Percentiles rank a stretch among this genome's conserved stretches.
Conservation (phyloP, 2,888 invertebrate genomes). For the Abrostola tripartita region DNA sequence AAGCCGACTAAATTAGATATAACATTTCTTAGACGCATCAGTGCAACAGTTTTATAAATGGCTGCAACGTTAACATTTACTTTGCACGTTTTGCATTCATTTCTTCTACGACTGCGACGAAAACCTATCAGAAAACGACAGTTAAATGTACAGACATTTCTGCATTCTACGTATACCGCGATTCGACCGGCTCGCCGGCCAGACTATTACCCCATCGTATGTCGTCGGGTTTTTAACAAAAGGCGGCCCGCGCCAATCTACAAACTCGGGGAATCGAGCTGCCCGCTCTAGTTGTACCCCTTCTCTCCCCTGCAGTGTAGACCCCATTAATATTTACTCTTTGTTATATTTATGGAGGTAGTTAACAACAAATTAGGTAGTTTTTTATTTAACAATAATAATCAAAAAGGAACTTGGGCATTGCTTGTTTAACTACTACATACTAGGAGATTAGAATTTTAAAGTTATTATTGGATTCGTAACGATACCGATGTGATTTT, state of each 20-base stretch:
- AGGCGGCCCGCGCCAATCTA: slow-evolving; percentile 18
- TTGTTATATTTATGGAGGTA: neutral
- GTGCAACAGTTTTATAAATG: neutral
- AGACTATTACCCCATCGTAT: slow-evolving; percentile 32
- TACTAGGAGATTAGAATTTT: too few species aligned
- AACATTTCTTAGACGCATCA: neutral
- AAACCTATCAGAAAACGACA: neutral
- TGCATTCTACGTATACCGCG: neutral
- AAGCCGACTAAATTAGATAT: neutral
- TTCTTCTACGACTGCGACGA: neutral
- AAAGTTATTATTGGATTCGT: too few species aligned
- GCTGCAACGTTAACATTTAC: neutral
- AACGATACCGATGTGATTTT: too few species aligned
- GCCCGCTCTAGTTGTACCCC: slow-evolving; percentile 20
- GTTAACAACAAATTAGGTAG: slow-evolving; percentile 1
- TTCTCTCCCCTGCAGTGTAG: slow-evolving; percentile 15
- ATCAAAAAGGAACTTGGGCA: too few species aligned
- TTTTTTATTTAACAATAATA: neutral
- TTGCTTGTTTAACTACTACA: too few species aligned
- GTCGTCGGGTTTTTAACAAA: slow-evolving; percentile 36
- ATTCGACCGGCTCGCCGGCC: slow-evolving; percentile 25
- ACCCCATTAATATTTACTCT: slow-evolving; percentile 34
- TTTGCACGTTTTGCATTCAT: neutral
- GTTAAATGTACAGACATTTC: neutral
- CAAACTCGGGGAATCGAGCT: slow-evolving; percentile 23